Evolutionary conservation across 2,797 vertebrate species (phyloP), one percentile per base, ranked within the genome.

Genomic region (Liparis tanakae): DNA sequence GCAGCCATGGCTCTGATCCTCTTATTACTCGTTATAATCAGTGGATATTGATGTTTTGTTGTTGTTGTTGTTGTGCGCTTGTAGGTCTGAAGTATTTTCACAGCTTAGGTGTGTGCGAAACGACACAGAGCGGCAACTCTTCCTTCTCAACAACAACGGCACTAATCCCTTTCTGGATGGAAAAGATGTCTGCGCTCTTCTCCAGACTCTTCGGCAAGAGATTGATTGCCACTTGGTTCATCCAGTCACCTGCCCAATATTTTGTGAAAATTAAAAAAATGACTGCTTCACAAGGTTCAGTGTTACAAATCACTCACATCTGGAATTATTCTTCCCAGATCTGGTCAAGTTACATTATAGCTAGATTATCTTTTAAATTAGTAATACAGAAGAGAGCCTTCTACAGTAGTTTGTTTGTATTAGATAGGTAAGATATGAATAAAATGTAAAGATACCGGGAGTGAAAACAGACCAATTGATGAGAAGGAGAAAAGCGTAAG

Each of bases 401-500:
- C 70, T 5, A 30, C 46, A 8, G 59, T 54, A 3, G 7, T 59
- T 67, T 65, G n/a, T 33, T 44, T 1, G 41, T 12, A 65, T 20
- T 55, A 44, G 20, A 57, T 68, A 62, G 60, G 4, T 20, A 43
- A 74, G 46, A 0, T 46, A 18, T 62, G 1, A 46, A 46, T 44
- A 18, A 4, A 75, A 68, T 43, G 15, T 25, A 34, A 30, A n/a
- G 4, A 61, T 36, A 43, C 13, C 18, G 2, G 14, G 10, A 64
- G 3, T 61, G 41, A 55, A 20, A 71, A 44, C 34, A 67, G 30
- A 44, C 61, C 22, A 14, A 10, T n/a, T 60, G 55, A 48, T 1
- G 2, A 65, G 57, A 51, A 67, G 48, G 54, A 58, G 56, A 51
- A 63, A 79, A 51, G 25, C 9, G 79, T 66, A 60, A 59, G 41